Evolutionary conservation across 37 sponge, comb jelly and placozoan species (phyloP).

Genomic region (Agelas oroides): DNA sequence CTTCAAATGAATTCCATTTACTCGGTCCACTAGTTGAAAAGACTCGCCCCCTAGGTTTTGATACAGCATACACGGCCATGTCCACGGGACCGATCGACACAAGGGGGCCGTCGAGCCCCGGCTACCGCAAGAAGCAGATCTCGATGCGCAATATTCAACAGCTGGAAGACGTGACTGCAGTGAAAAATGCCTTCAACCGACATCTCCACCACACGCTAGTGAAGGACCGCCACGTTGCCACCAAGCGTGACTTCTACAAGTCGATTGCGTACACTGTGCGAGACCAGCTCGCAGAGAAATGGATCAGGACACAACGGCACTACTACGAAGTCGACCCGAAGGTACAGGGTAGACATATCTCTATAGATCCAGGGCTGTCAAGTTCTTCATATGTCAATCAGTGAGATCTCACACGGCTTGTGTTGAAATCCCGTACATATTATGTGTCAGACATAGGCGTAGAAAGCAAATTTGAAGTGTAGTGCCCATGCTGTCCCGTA

Average conservation of each 20-base stretch:
- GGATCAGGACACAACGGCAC: slow-evolving; percentile 97
- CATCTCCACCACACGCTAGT: slow-evolving; percentile 96
- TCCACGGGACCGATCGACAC: slow-evolving; percentile 10
- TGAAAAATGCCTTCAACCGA: slow-evolving; percentile 88
- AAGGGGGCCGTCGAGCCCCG: neutral
- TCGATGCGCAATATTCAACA: slow-evolving; percentile 89
- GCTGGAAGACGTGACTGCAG: slow-evolving; percentile 86
- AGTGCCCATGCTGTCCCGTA: too few species aligned
- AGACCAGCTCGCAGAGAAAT: slow-evolving; percentile 92
- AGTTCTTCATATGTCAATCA: neutral
- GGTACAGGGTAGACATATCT: too few species aligned
- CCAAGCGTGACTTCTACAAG: slow-evolving; percentile 90
- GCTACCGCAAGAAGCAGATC: slow-evolving; percentile 86
- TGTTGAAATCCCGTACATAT: too few species aligned
- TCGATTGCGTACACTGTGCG: slow-evolving; percentile 90
- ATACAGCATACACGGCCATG: too few species aligned
- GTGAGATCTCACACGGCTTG: too few species aligned
- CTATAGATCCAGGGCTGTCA: neutral
- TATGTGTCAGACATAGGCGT: too few species aligned
- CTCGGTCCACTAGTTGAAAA: too few species aligned
- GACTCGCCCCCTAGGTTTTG: too few species aligned
- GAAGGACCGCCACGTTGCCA: slow-evolving; percentile 97
- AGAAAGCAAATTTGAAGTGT: too few species aligned
- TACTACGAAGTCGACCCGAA: slow-evolving; percentile 90
- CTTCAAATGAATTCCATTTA: too few species aligned